These are phyloP conservation scores for Polymixis lichenea DNA, from an alignment of 2,888 invertebrate species.

Conservation along the genomic window DNA sequence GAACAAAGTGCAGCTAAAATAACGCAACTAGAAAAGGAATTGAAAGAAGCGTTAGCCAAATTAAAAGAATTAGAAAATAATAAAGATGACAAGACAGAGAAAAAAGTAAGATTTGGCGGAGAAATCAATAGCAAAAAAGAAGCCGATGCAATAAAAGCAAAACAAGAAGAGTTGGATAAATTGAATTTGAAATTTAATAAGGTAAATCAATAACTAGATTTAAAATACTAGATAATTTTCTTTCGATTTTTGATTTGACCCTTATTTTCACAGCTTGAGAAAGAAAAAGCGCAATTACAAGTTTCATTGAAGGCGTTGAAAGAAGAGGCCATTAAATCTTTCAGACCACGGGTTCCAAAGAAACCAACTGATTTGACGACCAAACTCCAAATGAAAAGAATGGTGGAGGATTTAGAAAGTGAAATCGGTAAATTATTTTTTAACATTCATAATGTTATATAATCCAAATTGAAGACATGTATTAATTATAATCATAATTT, in stretches of 20 bases:
- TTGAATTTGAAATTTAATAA: constrained; percentile 89
- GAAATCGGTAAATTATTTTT: constrained; percentile 92
- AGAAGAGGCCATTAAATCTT: constrained; percentile 92
- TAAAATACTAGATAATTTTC: not conserved
- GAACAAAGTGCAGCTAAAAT: constrained; percentile 92
- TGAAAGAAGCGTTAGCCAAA: constrained; percentile 91
- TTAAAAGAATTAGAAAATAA: constrained; percentile 89
- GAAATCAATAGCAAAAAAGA: constrained; percentile 85
- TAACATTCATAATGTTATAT: not conserved
- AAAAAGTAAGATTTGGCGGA: constrained; percentile 87
- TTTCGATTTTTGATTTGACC: not conserved
- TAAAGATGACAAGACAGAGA: constrained; percentile 88
- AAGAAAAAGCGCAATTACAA: constrained; percentile 92
- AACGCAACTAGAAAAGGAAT: constrained; percentile 91
- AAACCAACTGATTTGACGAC: constrained; percentile 93
- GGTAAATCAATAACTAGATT: constrained; percentile 67
- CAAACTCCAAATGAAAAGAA: constrained; percentile 94
- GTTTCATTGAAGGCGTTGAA: constrained; percentile 92
- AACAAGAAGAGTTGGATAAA: constrained; percentile 89
- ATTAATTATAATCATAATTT: not conserved
- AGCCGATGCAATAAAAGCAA: constrained; percentile 82
- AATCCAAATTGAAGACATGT: not conserved
- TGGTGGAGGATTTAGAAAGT: constrained; percentile 96
- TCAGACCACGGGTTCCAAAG: constrained; percentile 93
- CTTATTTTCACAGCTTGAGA: constrained; percentile 86